Conservation (phyloP, 2,888 invertebrate species). For the Diarsia mendica region DNA sequence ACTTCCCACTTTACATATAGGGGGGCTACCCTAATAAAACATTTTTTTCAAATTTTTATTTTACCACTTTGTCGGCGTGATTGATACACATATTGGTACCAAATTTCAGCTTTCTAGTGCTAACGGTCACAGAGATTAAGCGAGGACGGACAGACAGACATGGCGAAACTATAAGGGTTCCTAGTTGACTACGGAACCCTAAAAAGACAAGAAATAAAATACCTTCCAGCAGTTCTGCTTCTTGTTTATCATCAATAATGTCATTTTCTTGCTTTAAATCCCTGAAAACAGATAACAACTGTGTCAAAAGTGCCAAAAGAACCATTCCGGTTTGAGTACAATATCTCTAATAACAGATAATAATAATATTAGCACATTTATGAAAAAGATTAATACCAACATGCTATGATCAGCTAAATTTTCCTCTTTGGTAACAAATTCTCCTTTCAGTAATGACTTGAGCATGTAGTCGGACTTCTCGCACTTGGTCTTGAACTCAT, state of each 20-base stretch:
- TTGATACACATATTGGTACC: too few species aligned
- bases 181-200: too few species aligned
- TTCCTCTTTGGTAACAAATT: slow-evolving; percentile 67
- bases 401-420: slow-evolving; percentile 43
- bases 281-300: slow-evolving; percentile 33
- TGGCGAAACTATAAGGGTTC: too few species aligned
- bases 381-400: slow-evolving; percentile 56
- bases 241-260: slow-evolving; percentile 50
- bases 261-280: slow-evolving; percentile 46
- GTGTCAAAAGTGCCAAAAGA: background rate
- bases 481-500: slow-evolving; percentile 85
- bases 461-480: slow-evolving; percentile 80
- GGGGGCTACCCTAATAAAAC: too few species aligned
- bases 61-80: too few species aligned
- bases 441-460: slow-evolving; percentile 74
- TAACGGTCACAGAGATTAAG: too few species aligned
- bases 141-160: too few species aligned
- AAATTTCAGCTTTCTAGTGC: too few species aligned
- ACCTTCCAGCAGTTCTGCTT: slow-evolving; percentile 55
- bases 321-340: too few species aligned
- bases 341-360: too few species aligned
- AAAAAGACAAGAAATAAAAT: background rate
- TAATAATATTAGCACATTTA: slow-evolving; percentile 8
- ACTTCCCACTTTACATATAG: too few species aligned
- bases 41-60: too few species aligned